Evolutionary conservation across 2,888 invertebrate genomes (phyloP), one percentile per base, ranked within the genome.

Genomic region (Agrypnus murinus): DNA sequence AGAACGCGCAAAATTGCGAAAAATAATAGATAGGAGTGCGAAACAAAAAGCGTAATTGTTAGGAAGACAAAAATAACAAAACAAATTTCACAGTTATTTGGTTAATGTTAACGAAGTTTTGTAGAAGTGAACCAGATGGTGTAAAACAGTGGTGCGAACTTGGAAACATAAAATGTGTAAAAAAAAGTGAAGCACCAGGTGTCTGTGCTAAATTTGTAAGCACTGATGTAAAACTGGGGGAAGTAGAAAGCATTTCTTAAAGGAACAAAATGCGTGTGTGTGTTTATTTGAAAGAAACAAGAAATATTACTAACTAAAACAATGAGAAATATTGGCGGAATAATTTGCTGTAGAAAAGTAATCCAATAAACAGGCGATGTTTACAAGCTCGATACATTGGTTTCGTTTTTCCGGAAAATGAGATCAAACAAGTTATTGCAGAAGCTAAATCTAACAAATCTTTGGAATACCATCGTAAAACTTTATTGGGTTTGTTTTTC

Each of bases 91-190:
- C 43, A 43, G n/a, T n/a, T 31, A 50, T 31, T 50, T 32, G 50
- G 31, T 50, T 25, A 50, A 50, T 31, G 50, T 50, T 50, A 50
- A 50, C 50, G 50, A 50, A 50, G 25, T 43, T 43, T 12, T 14
- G 43, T 15, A 8, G 43, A 25, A 25, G 25, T 25, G 25, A 15
- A 31, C 31, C 25, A 50, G 12, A 3, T 12, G 12, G 31, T 31
- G 31, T 12, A 12, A 50, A 50, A 50, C 31, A 50, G 31, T 8
- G 12, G 31, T 8, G 12, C 12, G 25, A 45, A 14, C 6, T 14
- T 14, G 15, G 17, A 6, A 12, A 50, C 7, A 31, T 12, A 25
- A 31, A 12, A 46, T 46, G 46, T 15, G 46, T 1, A 46, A 46
- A 46, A 45, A n/a, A 25, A 25, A 46, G 19, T 46, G 19, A 46